Conservation (phyloP, 2,113 vertebrate genomes). For the Acanthisitta chloris region DNA sequence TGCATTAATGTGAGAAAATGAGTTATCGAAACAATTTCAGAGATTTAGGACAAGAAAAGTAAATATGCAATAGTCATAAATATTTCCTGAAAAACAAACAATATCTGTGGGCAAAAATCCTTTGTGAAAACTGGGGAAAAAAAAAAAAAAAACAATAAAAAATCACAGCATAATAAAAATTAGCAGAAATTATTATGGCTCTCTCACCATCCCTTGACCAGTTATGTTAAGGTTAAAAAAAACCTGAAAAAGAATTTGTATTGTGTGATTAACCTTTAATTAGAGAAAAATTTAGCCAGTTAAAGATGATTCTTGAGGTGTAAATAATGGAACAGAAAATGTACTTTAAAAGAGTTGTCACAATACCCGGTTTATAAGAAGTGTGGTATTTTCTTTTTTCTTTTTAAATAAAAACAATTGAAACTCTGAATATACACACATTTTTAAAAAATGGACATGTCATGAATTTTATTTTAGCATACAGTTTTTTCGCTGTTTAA, state of each 20-base stretch:
- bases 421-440: neutral
- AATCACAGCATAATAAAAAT: neutral
- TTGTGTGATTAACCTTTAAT: neutral
- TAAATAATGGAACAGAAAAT: neutral
- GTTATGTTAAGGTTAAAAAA: neutral
- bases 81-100: neutral
- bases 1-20: neutral
- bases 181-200: neutral
- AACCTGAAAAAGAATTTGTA: rapidly evolving
- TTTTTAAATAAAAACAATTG: neutral
- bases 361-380: neutral
- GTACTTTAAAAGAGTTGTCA: neutral
- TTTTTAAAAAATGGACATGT: neutral
- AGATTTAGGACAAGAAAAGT: neutral
- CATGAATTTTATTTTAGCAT: neutral
- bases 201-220: neutral
- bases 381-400: neutral
- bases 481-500: neutral
- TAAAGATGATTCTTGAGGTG: neutral
- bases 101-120: rapidly evolving
- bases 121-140: neutral
- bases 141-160: neutral
- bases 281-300: neutral
- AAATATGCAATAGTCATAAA: neutral
- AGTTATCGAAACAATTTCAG: neutral